phyloP scores from a whole-genome alignment of 1,140 invertebrate species.

The Anastrepha obliqua region DNA sequence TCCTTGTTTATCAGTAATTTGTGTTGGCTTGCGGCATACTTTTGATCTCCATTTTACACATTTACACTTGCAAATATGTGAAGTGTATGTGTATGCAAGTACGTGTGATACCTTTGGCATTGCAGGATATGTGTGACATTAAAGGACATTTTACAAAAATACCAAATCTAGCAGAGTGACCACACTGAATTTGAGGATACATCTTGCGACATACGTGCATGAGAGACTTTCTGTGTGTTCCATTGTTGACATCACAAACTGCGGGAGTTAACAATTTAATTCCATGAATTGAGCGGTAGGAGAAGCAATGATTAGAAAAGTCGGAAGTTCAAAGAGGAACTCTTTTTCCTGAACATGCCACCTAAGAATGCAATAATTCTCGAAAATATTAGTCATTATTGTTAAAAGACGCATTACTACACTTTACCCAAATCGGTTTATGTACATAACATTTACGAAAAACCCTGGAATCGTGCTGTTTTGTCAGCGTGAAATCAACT shows the following conservation, averaged over 20 bases:
- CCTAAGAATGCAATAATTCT: too few species aligned
- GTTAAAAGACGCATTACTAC: too few species aligned
- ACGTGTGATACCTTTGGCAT: not conserved
- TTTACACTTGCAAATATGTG: not conserved
- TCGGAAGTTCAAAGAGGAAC: conserved; percentile 42
- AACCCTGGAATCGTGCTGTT: too few species aligned
- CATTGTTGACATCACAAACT: conserved; percentile 51
- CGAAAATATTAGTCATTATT: too few species aligned
- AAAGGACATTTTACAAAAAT: conserved; percentile 25
- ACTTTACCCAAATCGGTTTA: too few species aligned
- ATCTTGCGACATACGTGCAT: not conserved
- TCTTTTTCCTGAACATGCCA: too few species aligned
- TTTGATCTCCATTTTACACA: conserved; percentile 20
- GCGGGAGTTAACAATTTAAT: conserved; percentile 49
- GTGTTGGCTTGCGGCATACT: conserved; percentile 17
- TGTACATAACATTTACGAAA: too few species aligned
- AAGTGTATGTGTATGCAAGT: not conserved
- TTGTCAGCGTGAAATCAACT: too few species aligned
- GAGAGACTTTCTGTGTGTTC: conserved; percentile 30
- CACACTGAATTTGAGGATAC: not conserved
- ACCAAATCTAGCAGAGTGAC: conserved; percentile 17
- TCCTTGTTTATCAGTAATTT: conserved; percentile 29
- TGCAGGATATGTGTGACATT: not conserved
- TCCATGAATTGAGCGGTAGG: conserved; percentile 38
- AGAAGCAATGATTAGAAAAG: conserved; percentile 12